phyloP scores from a whole-genome alignment of 2,888 invertebrate genomes.

The Caenorhabditis sp. region DNA sequence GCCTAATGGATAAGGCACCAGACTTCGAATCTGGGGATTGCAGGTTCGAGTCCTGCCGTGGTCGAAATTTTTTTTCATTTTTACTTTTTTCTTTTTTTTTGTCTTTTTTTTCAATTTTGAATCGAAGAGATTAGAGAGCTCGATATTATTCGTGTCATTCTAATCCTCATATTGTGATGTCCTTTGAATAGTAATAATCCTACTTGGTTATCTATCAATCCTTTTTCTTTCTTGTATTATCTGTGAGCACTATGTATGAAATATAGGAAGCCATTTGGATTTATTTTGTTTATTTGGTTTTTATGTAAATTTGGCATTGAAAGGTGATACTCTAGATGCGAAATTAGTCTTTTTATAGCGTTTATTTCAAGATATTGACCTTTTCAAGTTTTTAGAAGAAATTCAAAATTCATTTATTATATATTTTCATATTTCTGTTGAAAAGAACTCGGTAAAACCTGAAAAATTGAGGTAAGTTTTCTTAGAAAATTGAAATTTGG shows the following conservation, averaged over 20 bases:
- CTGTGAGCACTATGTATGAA: too few species aligned
- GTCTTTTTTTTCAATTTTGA: background rate
- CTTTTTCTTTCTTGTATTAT: too few species aligned
- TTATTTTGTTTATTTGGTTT: background rate
- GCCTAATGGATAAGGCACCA: slow-evolving; percentile 61
- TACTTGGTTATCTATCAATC: background rate
- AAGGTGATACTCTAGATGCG: background rate
- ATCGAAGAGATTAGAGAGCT: background rate
- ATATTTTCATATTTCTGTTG: too few species aligned
- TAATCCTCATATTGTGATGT: background rate
- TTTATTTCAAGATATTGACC: background rate
- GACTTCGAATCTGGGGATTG: slow-evolving; percentile 59
- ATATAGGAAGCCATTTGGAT: too few species aligned
- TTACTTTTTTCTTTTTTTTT: background rate
- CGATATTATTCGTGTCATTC: background rate
- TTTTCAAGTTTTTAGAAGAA: too few species aligned
- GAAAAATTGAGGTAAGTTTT: too few species aligned
- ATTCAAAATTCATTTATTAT: too few species aligned
- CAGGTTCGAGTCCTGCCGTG: slow-evolving; percentile 54
- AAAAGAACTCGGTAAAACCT: too few species aligned
- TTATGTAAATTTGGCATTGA: background rate
- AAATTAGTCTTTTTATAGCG: background rate
- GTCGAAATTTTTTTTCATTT: slow-evolving; percentile 45
- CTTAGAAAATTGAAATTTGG: too few species aligned
- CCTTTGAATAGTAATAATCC: background rate